Evolutionary conservation across 2,888 invertebrate species (phyloP), one percentile per base, ranked within the genome.

Genomic region (Lottia scabra): DNA sequence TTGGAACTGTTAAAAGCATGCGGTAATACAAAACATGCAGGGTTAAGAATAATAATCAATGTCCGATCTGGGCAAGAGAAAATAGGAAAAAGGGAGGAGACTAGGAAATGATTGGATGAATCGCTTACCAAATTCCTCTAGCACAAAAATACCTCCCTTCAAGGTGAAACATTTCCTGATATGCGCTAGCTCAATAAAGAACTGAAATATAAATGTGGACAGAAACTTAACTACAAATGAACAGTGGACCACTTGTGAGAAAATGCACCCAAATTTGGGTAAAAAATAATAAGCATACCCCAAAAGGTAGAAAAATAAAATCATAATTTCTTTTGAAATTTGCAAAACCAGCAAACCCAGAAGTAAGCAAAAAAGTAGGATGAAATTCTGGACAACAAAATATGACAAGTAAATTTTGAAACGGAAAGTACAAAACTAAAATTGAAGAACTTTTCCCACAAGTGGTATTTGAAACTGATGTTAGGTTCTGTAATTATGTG

Each of bases 161-260:
- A 97, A 97, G 76, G 99, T 98, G 92, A 98, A 99, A 92, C 99
- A 99, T 92, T 99, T 99, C 91, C 98, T 94, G 91, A 99, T 99
- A 92, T 98, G 98, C 92, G 96, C 96, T 92, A 99, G 93, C 90
- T 98, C 95, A 91, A 99, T 97, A 93, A 99, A 99, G 92, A 98
- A 99, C 98, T 99, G 95, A 87, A 96, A 95, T 88, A 82, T 83
- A 85, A 84, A 85, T 80, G 78, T 80, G 80, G 79, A 81, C 81
- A 82, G 82, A 80, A 82, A 81, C 82, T 80, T 83, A 80, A 81
- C 81, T 76, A 80, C 78, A 76, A 75, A 75, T 73, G 77, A 72
- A 64, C 67, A 62, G 73, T 70, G 69, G 64, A 63, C 70, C 68
- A 71, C 75, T 68, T 65, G 48, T 67, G 38, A 62, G 69, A 67